Evolutionary conservation across 92 coral and sea anemone genomes (phyloP), one percentile per base, ranked within the genome.

Genomic region (Nematostella vectensis): DNA sequence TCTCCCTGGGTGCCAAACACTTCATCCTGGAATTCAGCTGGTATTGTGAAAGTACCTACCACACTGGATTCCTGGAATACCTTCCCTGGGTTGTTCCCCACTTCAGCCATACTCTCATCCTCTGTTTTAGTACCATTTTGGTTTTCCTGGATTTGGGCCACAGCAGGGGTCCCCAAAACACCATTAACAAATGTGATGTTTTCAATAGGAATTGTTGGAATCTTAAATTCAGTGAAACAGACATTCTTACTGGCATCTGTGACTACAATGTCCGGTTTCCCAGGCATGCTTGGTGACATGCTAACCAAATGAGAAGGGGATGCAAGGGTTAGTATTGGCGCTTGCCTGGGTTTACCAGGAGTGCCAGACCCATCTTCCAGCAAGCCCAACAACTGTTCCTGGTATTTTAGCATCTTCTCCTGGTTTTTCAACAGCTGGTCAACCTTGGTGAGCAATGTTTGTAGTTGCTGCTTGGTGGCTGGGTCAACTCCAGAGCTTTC

Each of bases 361-460:
- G 57, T 50, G 3, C 50, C 16, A 25, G n/a, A 2, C 17, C 36
- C 49, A 50, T 54, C 26, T 24, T 50, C 87, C 87, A 66, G 12
- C 62, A 79, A 57, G 62, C 50, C 23, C 27, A 79, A 67, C 15
- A 79, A 72, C 39, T 45, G 59, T 42, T 72, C 80, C 63, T 79
- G 87, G 63, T 79, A 72, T 73, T 67, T 67, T 33, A 79, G 76
- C 31, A 79, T 72, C 62, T 57, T 72, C 56, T 73, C 76, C 58
- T 79, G 87, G 49, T 79, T 72, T 55, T 57, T 54, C 13, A 79
- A 80, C 33, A 79, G 80, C 61, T 66, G 63, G 61, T 79, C 87
- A 61, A 79, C 81, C 48, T 67, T 73, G 63, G 70, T 57, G 31
- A 79, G 72, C 66, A 79, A 76, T 55, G 76, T 62, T 27, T 63